These are phyloP conservation scores for Sternarchorhynchus goeldii DNA, from an alignment of 2,797 vertebrate genomes.

Conservation along the genomic window DNA sequence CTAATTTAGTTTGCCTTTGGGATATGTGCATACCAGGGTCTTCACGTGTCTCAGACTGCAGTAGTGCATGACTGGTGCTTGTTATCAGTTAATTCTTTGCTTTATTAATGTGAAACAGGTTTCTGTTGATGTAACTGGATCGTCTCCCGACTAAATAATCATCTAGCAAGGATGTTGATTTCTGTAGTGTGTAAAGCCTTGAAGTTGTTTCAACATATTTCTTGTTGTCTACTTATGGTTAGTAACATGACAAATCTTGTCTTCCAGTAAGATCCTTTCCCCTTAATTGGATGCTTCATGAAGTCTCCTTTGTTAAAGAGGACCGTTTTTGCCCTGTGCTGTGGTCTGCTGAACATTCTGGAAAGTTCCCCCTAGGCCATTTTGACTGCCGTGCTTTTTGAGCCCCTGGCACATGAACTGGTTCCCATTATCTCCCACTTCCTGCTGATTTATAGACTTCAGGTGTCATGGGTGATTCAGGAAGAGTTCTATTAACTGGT, in stretches of 20 bases:
- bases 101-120: not conserved
- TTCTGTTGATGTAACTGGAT: not conserved
- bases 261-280: too few relatives aligned
- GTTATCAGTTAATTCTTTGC: not conserved
- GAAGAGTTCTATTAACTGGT: constrained; percentile 48
- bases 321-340: not conserved
- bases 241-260: too few relatives aligned
- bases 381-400: not conserved
- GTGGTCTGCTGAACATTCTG: not conserved
- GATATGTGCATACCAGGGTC: not conserved
- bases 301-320: too few relatives aligned
- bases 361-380: constrained; percentile 6
- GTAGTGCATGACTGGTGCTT: not conserved
- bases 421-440: constrained; percentile 46
- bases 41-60: not conserved
- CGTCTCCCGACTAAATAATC: not conserved
- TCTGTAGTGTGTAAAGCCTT: not conserved
- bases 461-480: constrained; percentile 49
- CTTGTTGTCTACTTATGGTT: too few relatives aligned
- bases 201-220: too few relatives aligned
- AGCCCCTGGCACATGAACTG: constrained; percentile 55
- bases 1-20: constrained; percentile 54
- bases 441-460: constrained; percentile 47
- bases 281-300: too few relatives aligned
- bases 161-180: too few relatives aligned